Conservation (phyloP, 2,797 vertebrate genomes). For the Australoheros facetus region DNA sequence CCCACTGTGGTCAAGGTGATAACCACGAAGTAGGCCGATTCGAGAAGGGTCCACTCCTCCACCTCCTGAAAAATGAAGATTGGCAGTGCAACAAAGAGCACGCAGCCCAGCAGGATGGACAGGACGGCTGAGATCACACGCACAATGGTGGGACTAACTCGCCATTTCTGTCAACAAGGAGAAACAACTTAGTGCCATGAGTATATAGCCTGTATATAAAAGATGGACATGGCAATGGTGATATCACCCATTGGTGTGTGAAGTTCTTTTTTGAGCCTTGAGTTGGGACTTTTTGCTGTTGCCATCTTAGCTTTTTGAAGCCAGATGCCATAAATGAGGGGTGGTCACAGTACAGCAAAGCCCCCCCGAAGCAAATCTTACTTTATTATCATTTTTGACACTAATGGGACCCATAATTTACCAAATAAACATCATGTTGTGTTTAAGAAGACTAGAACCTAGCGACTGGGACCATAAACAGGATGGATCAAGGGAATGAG, state of each 20-base stretch:
- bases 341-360: not conserved
- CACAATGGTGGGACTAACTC: constrained; percentile 86
- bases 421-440: not conserved
- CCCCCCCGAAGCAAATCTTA: not conserved
- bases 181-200: constrained; percentile 6
- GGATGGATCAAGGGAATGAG: not conserved
- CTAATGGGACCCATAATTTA: not conserved
- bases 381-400: not conserved
- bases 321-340: not conserved
- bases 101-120: constrained; percentile 88
- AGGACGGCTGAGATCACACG: constrained; percentile 87
- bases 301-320: not conserved
- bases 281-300: not conserved
- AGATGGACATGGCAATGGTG: not conserved
- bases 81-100: constrained; percentile 88
- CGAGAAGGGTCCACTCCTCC: constrained; percentile 85
- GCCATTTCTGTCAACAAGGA: constrained; percentile 84
- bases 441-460: not conserved
- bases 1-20: constrained; percentile 93
- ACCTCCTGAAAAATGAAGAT: constrained; percentile 86
- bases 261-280: not conserved
- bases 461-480: not conserved
- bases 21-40: constrained; percentile 91
- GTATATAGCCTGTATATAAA: not conserved
- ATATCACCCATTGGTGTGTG: not conserved